Evolutionary conservation across 2,888 invertebrate species (phyloP).

Genomic region (Cheilosia urbana): DNA sequence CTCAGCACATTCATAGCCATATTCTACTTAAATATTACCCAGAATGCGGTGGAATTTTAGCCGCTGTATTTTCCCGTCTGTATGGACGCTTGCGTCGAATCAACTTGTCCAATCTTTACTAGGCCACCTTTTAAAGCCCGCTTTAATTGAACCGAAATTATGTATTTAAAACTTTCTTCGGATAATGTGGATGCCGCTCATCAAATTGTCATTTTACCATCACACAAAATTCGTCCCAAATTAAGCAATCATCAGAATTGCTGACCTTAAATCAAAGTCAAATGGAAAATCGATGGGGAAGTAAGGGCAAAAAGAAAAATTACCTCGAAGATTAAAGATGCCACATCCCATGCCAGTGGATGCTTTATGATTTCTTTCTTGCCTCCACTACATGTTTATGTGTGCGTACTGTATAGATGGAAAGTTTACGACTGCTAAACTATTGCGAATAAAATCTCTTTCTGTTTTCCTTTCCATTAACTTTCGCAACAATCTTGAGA

Average conservation of each 20-base stretch:
- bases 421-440: conserved; percentile 53
- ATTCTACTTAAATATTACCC: no score
- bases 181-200: conserved; percentile 1
- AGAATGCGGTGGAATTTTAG: no score
- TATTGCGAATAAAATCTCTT: conserved; percentile 58
- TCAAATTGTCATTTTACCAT: conserved; percentile 51
- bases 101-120: no score
- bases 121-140: background rate
- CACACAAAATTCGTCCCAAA: conserved; percentile 49
- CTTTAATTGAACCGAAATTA: conserved; percentile 41
- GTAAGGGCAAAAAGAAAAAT: background rate
- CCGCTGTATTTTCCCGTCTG: no score
- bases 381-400: conserved; percentile 2
- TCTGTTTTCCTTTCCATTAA: conserved; percentile 49
- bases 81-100: no score
- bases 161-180: conserved; percentile 5
- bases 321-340: conserved; percentile 39
- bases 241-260: conserved; percentile 61
- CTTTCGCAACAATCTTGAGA: conserved; percentile 38
- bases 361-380: conserved; percentile 7
- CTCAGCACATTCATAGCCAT: no score
- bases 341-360: conserved; percentile 36
- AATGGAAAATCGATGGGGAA: conserved; percentile 61
- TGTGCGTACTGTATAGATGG: conserved; percentile 6
- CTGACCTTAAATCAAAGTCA: conserved; percentile 65